These are phyloP conservation scores for Trachymyrmex cornetzi DNA, from an alignment of 1,140 invertebrate genomes.

Conservation along the genomic window DNA sequence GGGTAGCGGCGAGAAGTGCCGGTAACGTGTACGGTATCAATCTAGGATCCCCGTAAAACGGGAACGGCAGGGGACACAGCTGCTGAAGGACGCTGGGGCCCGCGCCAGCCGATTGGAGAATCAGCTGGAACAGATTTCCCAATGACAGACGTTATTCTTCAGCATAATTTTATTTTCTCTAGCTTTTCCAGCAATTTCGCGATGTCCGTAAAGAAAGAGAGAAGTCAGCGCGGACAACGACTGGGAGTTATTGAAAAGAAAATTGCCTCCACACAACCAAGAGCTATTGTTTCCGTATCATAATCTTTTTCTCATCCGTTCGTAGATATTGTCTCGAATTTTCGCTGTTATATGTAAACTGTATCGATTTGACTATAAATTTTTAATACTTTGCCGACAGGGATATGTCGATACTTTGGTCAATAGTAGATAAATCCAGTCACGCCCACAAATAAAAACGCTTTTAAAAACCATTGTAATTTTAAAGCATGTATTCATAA, in stretches of 20 bases:
- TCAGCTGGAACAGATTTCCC: slow-evolving; percentile 87
- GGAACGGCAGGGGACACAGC: slow-evolving; percentile 95
- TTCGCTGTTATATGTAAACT: neutral
- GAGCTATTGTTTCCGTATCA: neutral
- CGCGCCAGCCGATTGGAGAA: slow-evolving; percentile 92
- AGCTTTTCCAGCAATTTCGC: neutral
- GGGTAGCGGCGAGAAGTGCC: slow-evolving; percentile 93
- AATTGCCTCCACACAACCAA: neutral
- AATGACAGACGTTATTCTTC: slow-evolving; percentile 3
- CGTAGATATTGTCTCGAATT: neutral
- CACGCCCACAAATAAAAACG: neutral
- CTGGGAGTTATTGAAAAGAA: neutral
- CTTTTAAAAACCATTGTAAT: slow-evolving; percentile 2
- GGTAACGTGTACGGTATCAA: slow-evolving; percentile 94
- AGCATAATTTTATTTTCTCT: neutral
- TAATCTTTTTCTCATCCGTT: neutral
- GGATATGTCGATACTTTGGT: neutral
- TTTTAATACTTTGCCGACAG: neutral
- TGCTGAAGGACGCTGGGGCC: slow-evolving; percentile 95
- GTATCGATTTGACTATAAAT: neutral
- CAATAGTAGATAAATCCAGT: neutral
- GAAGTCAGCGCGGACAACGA: neutral
- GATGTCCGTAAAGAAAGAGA: neutral
- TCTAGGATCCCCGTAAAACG: slow-evolving; percentile 93
- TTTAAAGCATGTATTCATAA: neutral